phyloP scores from a whole-genome alignment of 2,888 invertebrate species.

The Stictocephala bisonia region DNA sequence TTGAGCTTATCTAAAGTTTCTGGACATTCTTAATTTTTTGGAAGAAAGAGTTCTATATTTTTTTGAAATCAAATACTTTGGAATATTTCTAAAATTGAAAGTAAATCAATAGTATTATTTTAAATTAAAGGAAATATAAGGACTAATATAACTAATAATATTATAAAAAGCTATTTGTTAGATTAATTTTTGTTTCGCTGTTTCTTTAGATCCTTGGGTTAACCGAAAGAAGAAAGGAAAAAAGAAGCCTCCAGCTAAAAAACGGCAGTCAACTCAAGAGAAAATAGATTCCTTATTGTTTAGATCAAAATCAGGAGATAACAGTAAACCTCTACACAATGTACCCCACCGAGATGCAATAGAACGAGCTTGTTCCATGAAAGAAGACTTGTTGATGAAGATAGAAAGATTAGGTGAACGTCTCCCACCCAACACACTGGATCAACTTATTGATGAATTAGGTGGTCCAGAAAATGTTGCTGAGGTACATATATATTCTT shows the following conservation, averaged over 20 bases:
- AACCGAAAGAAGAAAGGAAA: conserved; percentile 74
- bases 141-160: background rate
- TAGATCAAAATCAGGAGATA: conserved; percentile 56
- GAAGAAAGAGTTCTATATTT: no score
- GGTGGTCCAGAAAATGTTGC: conserved; percentile 99
- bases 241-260: conserved; percentile 68
- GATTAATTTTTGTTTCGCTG: no score
- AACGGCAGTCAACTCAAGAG: conserved; percentile 78
- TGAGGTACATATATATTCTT: conserved; percentile 77
- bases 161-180: background rate
- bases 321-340: conserved; percentile 62
- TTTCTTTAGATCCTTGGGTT: conserved; percentile 80
- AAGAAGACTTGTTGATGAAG: conserved; percentile 86
- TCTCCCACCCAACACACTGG: conserved; percentile 96
- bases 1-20: no score
- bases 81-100: no score
- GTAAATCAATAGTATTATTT: no score
- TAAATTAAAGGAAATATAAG: no score
- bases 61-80: no score
- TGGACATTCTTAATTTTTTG: no score
- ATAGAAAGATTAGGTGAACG: conserved; percentile 88
- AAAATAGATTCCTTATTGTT: conserved; percentile 79
- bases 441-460: conserved; percentile 97
- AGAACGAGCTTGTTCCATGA: conserved; percentile 91
- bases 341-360: conserved; percentile 85